Base-by-base conservation (phyloP, 1,140 invertebrate species). In the Araneus ventricosus region DNA sequence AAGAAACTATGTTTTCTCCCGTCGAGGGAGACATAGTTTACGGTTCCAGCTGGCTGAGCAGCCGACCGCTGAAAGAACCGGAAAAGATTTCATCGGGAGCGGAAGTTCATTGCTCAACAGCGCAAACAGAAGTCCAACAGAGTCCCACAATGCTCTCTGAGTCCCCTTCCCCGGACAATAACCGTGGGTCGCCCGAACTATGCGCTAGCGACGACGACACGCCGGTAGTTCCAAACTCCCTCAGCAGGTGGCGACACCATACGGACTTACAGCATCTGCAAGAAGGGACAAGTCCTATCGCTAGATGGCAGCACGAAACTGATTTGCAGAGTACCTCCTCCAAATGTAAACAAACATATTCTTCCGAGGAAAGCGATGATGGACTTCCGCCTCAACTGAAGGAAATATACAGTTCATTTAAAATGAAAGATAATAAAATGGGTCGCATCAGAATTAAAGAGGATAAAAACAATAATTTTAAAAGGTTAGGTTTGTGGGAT, bases 171-270 rank as follows among this genome's bases (percentile, higher is more conserved):
- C 30, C 61, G 30, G 87, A 88, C 57, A 80, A 80, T 61, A 79
- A 59, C 67, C 92, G 70, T 10, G 79, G 52, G 30, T 14, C 14
- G 7, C 41, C n/a, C n/a, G 84, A 92, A 30, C 82, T 87, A 24
- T 63, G 61, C 30, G 67, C 86, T 0, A 93, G 92, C n/a, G 92
- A 93, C 70, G 92, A 93, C 22, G 85, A 79, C 27, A 86, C 34
- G 4, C 20, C 14, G 1, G 86, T 67, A 88, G 87, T 93, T 22
- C 59, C 86, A 1, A 67, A 41, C 22, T 93, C 92, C 5, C 92
- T 93, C 75, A 93, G 92, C 52, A 93, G 92, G 84, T 93, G 92
- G 92, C 92, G 85, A 14, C 92, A 93, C 86, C 92, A 93, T 34
- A 41, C 86, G 3, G 79, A 93, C 63, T 30, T 93, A 30, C 87